Percentiles rank a stretch among this genome's conserved stretches.
These are phyloP conservation scores for Bolborhynchus lineola DNA, from an alignment of 2,113 vertebrate genomes.

Conservation along the genomic window DNA sequence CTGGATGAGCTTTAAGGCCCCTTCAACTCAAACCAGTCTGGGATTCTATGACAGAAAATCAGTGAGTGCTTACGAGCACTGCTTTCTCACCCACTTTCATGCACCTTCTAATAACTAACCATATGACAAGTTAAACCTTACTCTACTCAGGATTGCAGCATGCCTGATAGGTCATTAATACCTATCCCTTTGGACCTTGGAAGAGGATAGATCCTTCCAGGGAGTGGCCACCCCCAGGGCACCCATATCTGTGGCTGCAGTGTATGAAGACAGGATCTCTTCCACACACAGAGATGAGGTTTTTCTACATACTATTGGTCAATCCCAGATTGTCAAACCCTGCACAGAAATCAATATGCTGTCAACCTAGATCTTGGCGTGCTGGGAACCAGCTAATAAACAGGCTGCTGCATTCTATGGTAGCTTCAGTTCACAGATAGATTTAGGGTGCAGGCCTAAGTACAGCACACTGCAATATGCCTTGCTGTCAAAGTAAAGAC, in stretches of 20 bases:
- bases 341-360: background rate
- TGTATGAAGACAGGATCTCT: background rate
- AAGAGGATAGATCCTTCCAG: background rate
- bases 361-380: background rate
- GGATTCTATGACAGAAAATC: background rate
- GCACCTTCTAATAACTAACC: background rate
- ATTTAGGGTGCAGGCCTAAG: constrained; percentile 32
- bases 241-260: background rate
- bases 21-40: background rate
- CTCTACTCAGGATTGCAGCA: background rate
- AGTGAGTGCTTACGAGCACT: background rate
- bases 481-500: constrained; percentile 49
- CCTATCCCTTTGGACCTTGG: background rate
- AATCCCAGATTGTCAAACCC: background rate
- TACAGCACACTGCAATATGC: constrained; percentile 36
- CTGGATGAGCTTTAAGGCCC: background rate
- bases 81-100: background rate
- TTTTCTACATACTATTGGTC: background rate
- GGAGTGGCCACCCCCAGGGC: background rate
- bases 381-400: background rate
- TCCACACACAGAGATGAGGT: background rate
- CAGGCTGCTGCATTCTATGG: background rate
- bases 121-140: rapidly evolving
- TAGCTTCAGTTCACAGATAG: background rate
- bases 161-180: background rate